These are phyloP conservation scores for Eupeodes luniger DNA, from an alignment of 2,888 invertebrate genomes.

Conservation along the genomic window DNA sequence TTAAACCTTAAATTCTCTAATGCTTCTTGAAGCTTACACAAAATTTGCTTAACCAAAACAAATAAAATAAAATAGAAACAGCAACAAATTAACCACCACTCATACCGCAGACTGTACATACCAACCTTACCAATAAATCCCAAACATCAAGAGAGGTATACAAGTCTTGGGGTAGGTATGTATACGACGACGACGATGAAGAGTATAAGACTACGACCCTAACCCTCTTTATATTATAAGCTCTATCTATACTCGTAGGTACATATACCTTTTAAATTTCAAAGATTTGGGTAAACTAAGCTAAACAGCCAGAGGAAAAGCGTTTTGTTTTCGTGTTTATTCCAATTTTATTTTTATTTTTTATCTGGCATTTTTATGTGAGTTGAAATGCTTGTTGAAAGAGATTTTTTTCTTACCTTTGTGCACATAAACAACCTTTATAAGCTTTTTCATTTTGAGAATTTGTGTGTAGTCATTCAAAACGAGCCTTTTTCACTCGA, in stretches of 20 bases:
- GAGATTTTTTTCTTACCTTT: conserved; percentile 59
- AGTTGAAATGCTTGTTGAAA: conserved; percentile 70
- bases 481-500: conserved; percentile 45
- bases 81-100: conserved; percentile 19
- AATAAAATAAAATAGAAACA: conserved; percentile 52
- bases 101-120: neutral
- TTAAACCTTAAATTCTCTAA: conserved; percentile 6
- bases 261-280: conserved; percentile 20
- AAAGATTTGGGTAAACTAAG: conserved; percentile 45
- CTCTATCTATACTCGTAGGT: neutral
- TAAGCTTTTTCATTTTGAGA: conserved; percentile 27
- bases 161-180: too few species aligned
- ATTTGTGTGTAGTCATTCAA: conserved; percentile 49
- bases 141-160: too few species aligned
- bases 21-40: neutral
- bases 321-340: conserved; percentile 66
- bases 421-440: conserved; percentile 60
- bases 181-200: too few species aligned
- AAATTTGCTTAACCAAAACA: conserved; percentile 56
- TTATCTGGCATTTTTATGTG: conserved; percentile 67
- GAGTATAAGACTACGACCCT: too few species aligned
- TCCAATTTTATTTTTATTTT: conserved; percentile 55
- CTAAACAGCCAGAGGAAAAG: conserved; percentile 52
- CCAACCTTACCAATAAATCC: too few species aligned
- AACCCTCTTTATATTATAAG: conserved; percentile 23